Percentiles rank a stretch among this genome's conserved stretches.
Evolutionary conservation across 2,888 invertebrate species (phyloP).

Genomic region (Tigriopus californicus): DNA sequence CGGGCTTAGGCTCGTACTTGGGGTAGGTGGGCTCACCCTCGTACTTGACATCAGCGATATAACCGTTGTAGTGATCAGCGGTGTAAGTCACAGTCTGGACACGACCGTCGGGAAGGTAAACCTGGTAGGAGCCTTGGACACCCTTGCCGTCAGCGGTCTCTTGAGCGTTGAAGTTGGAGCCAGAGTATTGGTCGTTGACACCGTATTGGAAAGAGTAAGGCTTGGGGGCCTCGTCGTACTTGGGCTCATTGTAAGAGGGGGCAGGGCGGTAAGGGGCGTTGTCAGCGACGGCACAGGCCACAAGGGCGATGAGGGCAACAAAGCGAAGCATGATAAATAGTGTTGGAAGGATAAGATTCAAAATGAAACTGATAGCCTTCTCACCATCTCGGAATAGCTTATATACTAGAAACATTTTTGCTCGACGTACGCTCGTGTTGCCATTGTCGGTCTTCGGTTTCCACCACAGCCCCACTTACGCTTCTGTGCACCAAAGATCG

Average conservation of each 20-base stretch:
- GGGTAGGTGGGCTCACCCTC: neutral
- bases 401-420: too few species aligned
- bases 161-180: conserved; percentile 3
- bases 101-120: conserved; percentile 10
- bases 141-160: conserved; percentile 4
- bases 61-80: conserved; percentile 15
- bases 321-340: conserved; percentile 4
- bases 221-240: neutral
- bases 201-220: neutral
- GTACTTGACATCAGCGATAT: conserved; percentile 14
- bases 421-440: too few species aligned
- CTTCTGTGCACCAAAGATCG: too few species aligned
- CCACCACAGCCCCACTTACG: too few species aligned
- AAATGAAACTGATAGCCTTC: too few species aligned
- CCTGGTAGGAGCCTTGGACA: neutral
- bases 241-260: neutral
- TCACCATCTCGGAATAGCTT: too few species aligned
- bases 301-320: neutral
- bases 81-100: conserved; percentile 15
- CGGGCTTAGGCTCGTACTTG: neutral
- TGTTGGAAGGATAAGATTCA: too few species aligned
- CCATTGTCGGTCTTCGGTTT: too few species aligned
- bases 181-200: neutral
- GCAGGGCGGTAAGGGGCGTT: neutral
- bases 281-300: neutral